Conservation (phyloP, 2,888 invertebrate genomes). For the Platerodrilus igneus region DNA sequence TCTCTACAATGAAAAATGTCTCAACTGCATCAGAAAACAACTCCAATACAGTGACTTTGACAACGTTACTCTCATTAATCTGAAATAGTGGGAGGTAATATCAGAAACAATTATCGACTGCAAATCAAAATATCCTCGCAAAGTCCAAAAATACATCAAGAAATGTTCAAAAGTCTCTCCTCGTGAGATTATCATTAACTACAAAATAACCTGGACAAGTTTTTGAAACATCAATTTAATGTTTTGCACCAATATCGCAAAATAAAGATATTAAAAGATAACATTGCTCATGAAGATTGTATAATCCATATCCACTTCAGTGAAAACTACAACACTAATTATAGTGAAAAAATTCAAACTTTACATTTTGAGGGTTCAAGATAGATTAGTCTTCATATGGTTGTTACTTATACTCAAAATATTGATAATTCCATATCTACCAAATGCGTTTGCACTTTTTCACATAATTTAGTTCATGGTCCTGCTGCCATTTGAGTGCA, state of each 20-base stretch:
- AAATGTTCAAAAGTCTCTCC: background rate
- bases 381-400: constrained; percentile 3
- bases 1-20: background rate
- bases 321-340: constrained; percentile 7
- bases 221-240: background rate
- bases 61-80: background rate
- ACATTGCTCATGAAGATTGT: background rate
- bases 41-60: too few relatives aligned
- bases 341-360: constrained; percentile 2
- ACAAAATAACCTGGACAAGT: constrained; percentile 1
- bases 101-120: background rate
- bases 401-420: background rate
- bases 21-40: background rate
- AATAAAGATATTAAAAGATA: background rate
- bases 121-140: background rate
- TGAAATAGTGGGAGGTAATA: constrained; percentile 1
- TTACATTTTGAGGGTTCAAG: constrained; percentile 5
- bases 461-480: background rate
- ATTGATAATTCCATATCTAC: background rate
- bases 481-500: constrained; percentile 2
- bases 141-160: background rate
- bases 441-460: background rate
- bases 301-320: constrained; percentile 3
- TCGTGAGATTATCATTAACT: background rate
- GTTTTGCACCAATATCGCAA: background rate